Evolutionary conservation across 2,888 invertebrate species (phyloP), one percentile per base, ranked within the genome.

Genomic region (Molanna angustata): DNA sequence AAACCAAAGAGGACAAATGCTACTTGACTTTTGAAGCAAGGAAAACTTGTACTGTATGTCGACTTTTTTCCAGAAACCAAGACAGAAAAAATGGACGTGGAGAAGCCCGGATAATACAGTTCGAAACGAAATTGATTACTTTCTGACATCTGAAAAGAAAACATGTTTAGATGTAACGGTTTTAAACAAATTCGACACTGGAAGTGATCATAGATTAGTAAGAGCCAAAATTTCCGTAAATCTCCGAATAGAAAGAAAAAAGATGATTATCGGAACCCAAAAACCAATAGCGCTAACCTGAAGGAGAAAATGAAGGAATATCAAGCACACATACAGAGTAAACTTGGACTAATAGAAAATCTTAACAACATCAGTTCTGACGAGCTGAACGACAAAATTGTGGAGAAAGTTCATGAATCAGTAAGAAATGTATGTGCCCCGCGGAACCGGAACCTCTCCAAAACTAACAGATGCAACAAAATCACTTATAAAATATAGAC

Each of bases 191-290:
- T 13, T 35, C 11, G 14, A 35, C 14, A 35, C 35, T 35, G 35
- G 35, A 13, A 35, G 35, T 35, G 35, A 35, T 13, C 35, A 35
- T 13, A 35, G 35, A 35, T 6, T 35, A 13, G 35, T 35, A 13
- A 7, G 35, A 13, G 35, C 11, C 9, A 35, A 35, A 13, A 11
- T 35, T 13, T 4, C 6, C 7, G 4, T 35, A 4, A 35, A 35
- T n/a, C 9, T 13, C 11, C 6, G 4, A 13, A 9, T 35, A 13
- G 35, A 35, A 35, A 35, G 35, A 13, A 7, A 13, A 35, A 35
- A 35, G n/a, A 7, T 35, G 35, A 35, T 35, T 27, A n/a, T n/a
- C n/a, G n/a, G n/a, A n/a, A n/a, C n/a, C n/a, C n/a, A n/a, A n/a
- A n/a, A n/a, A n/a, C n/a, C n/a, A n/a, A n/a, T n/a, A n/a, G n/a